Base-by-base conservation (phyloP, 1,140 invertebrate genomes). In the Temnothorax longispinosus region DNA sequence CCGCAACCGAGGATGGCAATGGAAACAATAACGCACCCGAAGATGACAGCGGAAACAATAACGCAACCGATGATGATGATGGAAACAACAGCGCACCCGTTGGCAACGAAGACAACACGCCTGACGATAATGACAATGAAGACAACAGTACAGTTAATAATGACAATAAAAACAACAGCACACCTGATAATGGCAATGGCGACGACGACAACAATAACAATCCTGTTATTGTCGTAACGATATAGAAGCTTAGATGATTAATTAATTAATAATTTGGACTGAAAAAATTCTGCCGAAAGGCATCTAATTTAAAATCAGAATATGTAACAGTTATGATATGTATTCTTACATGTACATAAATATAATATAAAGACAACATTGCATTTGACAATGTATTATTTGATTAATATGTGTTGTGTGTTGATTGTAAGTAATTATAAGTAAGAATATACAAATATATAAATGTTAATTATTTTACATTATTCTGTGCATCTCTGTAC, bases 361-460 rank as follows among this genome's bases (percentile, higher is more conserved):
- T 58, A 82, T 58, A 82, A 60, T 72, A 82, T 47, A 82, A 52
- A 65, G 1, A 7, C 10, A 47, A 47, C 3, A 69, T 27, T 21
- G 38, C 38, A 60, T 58, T 44, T 35, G 11, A n/a, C 15, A 44
- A 44, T 44, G 1, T 38, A 27, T 58, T 60, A 82, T 69, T 69
- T 81, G 21, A 27, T 80, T 54, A 18, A 10, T 75, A 18, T 58
- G 11, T 54, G 10, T 56, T 38, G 13, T 32, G 10, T 67, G 38
- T 65, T 65, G 8, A 44, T 44, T 67, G n/a, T 62, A 58, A 47
- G 10, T 60, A 60, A 60, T 77, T 44, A 76, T 77, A 44, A 44
- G 15, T 60, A 60, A 75, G n/a, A 27, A 58, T 41, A 62, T 60
- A 18, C 44, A 74, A 15, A 52, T 35, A 13, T 41, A 6, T 41